Percentiles rank a stretch among this genome's conserved stretches.
phyloP scores from a whole-genome alignment of 1,140 invertebrate genomes.

The Dendroctonus ponderosae region DNA sequence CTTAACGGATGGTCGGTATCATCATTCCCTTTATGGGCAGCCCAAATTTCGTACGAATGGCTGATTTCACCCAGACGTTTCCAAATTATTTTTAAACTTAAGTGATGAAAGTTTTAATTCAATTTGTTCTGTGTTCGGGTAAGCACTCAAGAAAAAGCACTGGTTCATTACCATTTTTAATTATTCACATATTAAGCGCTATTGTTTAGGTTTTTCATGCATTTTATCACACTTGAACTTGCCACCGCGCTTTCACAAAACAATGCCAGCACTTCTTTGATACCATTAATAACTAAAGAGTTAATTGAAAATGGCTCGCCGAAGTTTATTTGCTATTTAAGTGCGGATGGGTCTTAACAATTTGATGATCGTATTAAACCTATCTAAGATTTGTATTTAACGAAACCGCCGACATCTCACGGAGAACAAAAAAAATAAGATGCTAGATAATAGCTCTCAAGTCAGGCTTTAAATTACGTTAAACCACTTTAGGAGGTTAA shows the following conservation, averaged over 20 bases:
- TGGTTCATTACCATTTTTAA: too few relatives aligned
- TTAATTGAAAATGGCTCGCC: not conserved
- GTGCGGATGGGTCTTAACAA: not conserved
- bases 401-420: not conserved
- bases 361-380: not conserved
- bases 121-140: too few relatives aligned
- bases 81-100: too few relatives aligned
- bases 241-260: not conserved
- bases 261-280: not conserved
- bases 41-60: too few relatives aligned
- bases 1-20: too few relatives aligned
- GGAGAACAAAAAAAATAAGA: not conserved
- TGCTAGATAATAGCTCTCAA: constrained; percentile 5
- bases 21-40: too few relatives aligned
- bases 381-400: not conserved
- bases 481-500: constrained; percentile 7
- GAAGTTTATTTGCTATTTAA: not conserved
- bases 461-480: constrained; percentile 2
- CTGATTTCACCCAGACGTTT: too few relatives aligned
- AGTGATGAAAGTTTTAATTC: too few relatives aligned
- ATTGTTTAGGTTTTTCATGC: too few relatives aligned
- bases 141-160: too few relatives aligned
- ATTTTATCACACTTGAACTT: too few relatives aligned
- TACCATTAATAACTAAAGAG: not conserved
- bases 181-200: too few relatives aligned